These are phyloP conservation scores for Riparia riparia DNA, from an alignment of 2,113 vertebrate genomes.

Conservation along the genomic window DNA sequence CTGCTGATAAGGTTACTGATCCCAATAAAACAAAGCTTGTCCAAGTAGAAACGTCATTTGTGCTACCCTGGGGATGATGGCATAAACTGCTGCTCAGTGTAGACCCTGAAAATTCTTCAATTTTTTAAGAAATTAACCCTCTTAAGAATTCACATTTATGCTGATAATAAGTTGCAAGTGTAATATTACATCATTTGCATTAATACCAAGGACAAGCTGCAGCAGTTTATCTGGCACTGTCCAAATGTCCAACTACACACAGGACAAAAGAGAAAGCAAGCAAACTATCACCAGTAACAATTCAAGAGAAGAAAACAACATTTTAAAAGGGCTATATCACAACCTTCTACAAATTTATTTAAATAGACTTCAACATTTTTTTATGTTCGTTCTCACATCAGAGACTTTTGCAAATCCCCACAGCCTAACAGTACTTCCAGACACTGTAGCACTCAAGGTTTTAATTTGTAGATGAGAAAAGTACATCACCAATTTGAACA, in stretches of 20 bases:
- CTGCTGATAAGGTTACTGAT: constrained; percentile 95
- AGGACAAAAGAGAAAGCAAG: background rate
- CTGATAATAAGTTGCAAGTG: constrained; percentile 30
- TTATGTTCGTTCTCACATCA: background rate
- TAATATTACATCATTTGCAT: constrained; percentile 26
- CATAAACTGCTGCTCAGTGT: constrained; percentile 76
- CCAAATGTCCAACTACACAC: background rate
- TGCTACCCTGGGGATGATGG: constrained; percentile 81
- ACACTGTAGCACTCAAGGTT: background rate
- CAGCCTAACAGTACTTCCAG: background rate
- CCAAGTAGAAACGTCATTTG: constrained; percentile 89
- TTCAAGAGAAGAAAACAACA: background rate
- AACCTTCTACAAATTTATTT: background rate
- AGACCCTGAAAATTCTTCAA: constrained; percentile 37
- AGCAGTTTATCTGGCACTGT: background rate
- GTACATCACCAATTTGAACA: background rate
- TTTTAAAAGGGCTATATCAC: background rate
- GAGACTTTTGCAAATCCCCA: background rate
- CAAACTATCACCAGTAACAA: background rate
- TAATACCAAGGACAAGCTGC: background rate
- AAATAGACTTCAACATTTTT: background rate
- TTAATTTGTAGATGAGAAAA: background rate
- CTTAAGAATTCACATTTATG: background rate
- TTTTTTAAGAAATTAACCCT: constrained; percentile 6
- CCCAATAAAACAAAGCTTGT: constrained; percentile 90